Base-by-base conservation (phyloP, 2,888 invertebrate genomes). In the Xylocampa areola region DNA sequence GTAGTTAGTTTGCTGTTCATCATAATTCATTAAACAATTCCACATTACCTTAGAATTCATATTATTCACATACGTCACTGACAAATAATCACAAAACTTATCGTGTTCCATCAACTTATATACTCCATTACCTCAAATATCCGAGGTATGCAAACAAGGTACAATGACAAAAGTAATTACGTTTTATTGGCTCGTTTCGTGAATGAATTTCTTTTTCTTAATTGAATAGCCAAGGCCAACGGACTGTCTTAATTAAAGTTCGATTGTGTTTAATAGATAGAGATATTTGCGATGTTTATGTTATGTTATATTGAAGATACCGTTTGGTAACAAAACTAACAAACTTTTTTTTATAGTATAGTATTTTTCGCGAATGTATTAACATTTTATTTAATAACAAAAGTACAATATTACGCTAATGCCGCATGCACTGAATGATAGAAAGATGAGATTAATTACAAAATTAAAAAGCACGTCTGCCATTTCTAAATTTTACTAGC, bases 241-340 rank as follows among this genome's bases (percentile, higher is more conserved):
- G 13, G 30, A 32, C 14, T 11, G 33, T 54, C 50, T 61, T 58
- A 69, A 76, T 74, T 67, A 64, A 67, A 61, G 45, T 29, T 66
- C 61, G 40, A 65, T 68, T 41, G 58, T 33, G 11, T 29, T 8
- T 53, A 33, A 50, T 54, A 33, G 37, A 36, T 54, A 33, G 37
- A 36, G 21, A 16, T 30, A 25, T 23, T 23, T 6, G 25, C 30
- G 44, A 49, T 41, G 45, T 16, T 17, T 41, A 33, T 25, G 23
- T n/a, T 27, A 11, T 35, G n/a, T 48, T 50, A 10, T 21, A 3
- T n/a, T 27, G 25, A 25, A 14, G 25, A 16, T 6, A 2, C 8
- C 10, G 10, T 14, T 10, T 11, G 3, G n/a, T n/a, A n/a, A n/a
- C n/a, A n/a, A n/a, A n/a, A n/a, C n/a, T n/a, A n/a, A n/a, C n/a